A percentile compares a stretch with the other conserved stretches of the same genome.
Conservation (phyloP, 2,113 vertebrate genomes). For the Genyomyrus donnyi region DNA sequence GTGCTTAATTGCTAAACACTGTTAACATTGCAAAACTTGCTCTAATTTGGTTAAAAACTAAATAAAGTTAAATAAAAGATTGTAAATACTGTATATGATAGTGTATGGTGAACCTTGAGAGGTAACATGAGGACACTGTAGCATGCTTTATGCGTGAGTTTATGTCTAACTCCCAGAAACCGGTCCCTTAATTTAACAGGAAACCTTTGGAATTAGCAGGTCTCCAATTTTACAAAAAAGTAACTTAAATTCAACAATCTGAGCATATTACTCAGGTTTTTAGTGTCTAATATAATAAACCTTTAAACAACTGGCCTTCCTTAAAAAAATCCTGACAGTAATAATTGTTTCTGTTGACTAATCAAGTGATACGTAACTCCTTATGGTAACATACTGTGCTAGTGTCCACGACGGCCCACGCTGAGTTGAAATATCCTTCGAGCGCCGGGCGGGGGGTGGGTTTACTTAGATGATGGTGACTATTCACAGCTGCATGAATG, state of each 20-base stretch:
- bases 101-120: background rate
- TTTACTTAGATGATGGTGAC: background rate
- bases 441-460: background rate
- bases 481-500: background rate
- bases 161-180: background rate
- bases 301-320: background rate
- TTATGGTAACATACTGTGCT: background rate
- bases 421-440: background rate
- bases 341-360: background rate
- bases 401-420: background rate
- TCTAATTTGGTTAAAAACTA: background rate
- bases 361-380: background rate
- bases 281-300: background rate
- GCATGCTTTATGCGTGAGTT: background rate
- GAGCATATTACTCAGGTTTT: background rate
- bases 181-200: background rate
- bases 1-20: background rate
- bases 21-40: background rate
- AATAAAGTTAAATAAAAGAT: background rate
- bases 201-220: background rate
- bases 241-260: background rate
- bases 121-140: background rate
- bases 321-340: background rate
- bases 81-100: background rate
- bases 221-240: background rate